Conservation (phyloP, 2,888 invertebrate species). For the Drosophila demipolita region DNA sequence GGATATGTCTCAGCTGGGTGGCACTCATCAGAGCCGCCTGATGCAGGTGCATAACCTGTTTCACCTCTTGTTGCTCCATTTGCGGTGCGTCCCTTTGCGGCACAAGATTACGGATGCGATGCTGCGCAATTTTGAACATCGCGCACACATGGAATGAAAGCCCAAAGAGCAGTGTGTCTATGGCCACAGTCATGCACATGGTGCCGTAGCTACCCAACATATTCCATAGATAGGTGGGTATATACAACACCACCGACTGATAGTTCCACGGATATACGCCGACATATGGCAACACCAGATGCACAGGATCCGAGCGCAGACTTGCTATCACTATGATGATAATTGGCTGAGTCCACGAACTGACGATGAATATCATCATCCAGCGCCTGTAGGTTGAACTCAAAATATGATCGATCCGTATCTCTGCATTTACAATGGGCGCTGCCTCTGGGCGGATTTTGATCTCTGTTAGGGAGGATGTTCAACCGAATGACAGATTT, state of each 20-base stretch:
- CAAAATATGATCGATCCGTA: constrained; percentile 55
- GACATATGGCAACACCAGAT: constrained; percentile 50
- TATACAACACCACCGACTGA: constrained; percentile 33
- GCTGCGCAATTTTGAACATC: constrained; percentile 59
- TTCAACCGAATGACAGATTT: too few species aligned
- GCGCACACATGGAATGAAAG: constrained; percentile 63
- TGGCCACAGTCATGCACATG: constrained; percentile 55
- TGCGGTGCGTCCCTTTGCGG: constrained; percentile 14
- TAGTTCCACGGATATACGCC: constrained; percentile 46
- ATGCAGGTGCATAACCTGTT: constrained; percentile 49
- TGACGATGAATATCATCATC: constrained; percentile 34
- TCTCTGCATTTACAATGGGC: constrained; percentile 51
- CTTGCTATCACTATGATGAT: constrained; percentile 32
- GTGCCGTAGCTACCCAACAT: constrained; percentile 48
- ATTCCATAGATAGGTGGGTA: constrained; percentile 59
- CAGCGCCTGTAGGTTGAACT: constrained; percentile 52
- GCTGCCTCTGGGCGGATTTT: constrained; percentile 24
- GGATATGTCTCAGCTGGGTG: constrained; percentile 29
- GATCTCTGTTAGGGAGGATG: constrained; percentile 37
- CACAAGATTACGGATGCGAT: constrained; percentile 47
- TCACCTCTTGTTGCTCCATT: constrained; percentile 36
- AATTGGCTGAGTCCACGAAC: constrained; percentile 52
- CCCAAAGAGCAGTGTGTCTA: constrained; percentile 56
- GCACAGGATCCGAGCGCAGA: constrained; percentile 30
- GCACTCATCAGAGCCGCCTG: constrained; percentile 53